These are phyloP conservation scores for Nothocercus nigrocapillus DNA, from an alignment of 2,113 vertebrate genomes.

Conservation along the genomic window DNA sequence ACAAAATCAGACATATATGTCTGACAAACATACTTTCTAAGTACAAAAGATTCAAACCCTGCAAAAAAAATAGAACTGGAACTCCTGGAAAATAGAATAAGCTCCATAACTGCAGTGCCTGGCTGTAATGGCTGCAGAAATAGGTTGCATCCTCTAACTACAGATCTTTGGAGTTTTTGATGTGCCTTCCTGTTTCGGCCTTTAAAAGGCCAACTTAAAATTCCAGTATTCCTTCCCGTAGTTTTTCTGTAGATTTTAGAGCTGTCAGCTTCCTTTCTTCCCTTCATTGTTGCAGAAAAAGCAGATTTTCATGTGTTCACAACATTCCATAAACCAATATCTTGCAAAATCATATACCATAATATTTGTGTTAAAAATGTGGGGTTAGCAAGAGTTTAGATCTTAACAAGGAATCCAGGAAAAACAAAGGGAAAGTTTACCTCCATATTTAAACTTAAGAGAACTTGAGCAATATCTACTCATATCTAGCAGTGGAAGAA, in stretches of 20 bases:
- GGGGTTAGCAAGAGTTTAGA: neutral
- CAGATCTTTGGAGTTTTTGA: neutral
- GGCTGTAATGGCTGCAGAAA: slow-evolving; percentile 34
- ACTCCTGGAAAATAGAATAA: neutral
- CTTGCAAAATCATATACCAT: neutral
- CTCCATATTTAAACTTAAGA: neutral
- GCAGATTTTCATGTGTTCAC: neutral
- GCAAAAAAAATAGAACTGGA: neutral
- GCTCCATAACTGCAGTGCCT: slow-evolving; percentile 43
- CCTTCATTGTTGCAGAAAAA: neutral
- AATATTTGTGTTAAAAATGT: neutral
- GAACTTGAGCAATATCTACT: neutral
- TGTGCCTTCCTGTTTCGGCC: neutral
- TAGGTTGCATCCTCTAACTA: slow-evolving; percentile 32
- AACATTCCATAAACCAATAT: neutral
- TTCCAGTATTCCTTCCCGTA: neutral
- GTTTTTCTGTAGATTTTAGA: neutral
- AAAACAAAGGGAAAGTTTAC: neutral
- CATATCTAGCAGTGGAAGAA: neutral
- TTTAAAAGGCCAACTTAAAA: neutral
- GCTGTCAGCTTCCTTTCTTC: neutral
- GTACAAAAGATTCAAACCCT: slow-evolving; percentile 47
- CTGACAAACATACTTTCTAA: neutral
- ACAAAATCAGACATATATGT: slow-evolving; percentile 21
- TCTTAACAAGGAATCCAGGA: neutral